Conservation (phyloP, 37 sponge, comb jelly and placozoan genomes). For the Diacarnus erythraeanus region DNA sequence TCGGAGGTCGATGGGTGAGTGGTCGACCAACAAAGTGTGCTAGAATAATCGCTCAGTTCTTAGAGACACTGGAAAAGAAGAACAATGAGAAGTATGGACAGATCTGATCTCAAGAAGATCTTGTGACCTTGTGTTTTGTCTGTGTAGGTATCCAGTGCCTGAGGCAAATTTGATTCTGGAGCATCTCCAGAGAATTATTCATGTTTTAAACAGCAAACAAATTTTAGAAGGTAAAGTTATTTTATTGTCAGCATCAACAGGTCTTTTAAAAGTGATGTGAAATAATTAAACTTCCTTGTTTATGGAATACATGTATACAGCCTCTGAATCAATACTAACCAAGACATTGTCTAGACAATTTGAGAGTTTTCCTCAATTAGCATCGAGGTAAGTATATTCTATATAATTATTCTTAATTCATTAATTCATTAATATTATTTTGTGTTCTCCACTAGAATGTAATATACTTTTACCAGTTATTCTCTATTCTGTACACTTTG, state of each 20-base stretch:
- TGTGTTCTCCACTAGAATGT: no score
- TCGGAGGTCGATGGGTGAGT: conserved; percentile 32
- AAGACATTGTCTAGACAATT: conserved; percentile 9
- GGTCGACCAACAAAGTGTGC: conserved; percentile 36
- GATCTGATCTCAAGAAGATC: not conserved
- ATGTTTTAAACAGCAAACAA: conserved; percentile 7
- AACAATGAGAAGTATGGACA: conserved; percentile 3
- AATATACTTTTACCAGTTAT: no score
- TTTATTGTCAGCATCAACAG: no score
- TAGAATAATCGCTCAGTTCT: conserved; percentile 12
- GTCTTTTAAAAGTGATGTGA: no score
- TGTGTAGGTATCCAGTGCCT: conserved; percentile 17
- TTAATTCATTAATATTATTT: no score
- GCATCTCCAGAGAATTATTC: conserved; percentile 29
- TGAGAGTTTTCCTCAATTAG: not conserved
- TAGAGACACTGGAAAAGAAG: conserved; percentile 25
- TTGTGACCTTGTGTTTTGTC: no score
- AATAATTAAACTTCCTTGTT: no score
- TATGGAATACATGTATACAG: conserved; percentile 6
- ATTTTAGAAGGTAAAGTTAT: conserved; percentile 39
- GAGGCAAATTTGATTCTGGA: not conserved
- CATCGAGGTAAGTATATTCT: conserved; percentile 7
- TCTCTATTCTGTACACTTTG: no score
- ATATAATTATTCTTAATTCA: no score
- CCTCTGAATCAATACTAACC: conserved; percentile 5